Evolutionary conservation across 2,113 vertebrate species (phyloP).

Genomic region (Phoenicopterus ruber): DNA sequence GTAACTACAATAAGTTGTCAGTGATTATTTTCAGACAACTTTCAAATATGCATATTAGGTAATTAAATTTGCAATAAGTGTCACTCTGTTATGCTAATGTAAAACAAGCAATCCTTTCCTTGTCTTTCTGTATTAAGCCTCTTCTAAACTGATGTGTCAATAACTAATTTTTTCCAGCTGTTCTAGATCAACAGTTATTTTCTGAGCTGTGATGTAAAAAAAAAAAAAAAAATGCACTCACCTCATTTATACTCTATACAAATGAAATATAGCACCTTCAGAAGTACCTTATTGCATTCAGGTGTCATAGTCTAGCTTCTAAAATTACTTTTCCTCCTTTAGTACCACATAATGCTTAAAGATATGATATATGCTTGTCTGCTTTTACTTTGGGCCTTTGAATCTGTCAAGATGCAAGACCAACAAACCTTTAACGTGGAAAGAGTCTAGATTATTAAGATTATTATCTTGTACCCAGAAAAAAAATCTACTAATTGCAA

Average conservation of each 20-base stretch:
- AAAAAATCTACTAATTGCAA: background rate
- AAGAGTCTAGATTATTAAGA: background rate
- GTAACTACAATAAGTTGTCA: background rate
- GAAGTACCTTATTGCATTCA: background rate
- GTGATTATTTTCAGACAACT: slow-evolving; percentile 11
- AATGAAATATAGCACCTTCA: background rate
- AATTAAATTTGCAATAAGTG: slow-evolving; percentile 32
- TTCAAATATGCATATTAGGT: slow-evolving; percentile 35
- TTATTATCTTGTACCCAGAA: background rate
- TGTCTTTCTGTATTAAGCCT: slow-evolving; percentile 29
- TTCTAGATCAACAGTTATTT: slow-evolving; percentile 20
- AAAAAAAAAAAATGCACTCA: background rate
- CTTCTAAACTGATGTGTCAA: slow-evolving; percentile 25
- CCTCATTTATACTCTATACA: background rate
- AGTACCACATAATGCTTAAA: background rate
- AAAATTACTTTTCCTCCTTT: background rate
- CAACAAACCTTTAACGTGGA: background rate
- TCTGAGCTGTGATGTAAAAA: background rate
- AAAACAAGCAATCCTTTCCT: background rate
- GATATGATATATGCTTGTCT: background rate
- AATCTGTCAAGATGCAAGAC: background rate
- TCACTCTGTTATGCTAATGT: slow-evolving; percentile 1
- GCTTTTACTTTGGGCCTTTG: background rate
- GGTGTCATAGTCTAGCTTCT: background rate
- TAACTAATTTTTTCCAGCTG: slow-evolving; percentile 28